Evolutionary conservation across 2,888 invertebrate genomes (phyloP).

Genomic region (Tipula lateralis): DNA sequence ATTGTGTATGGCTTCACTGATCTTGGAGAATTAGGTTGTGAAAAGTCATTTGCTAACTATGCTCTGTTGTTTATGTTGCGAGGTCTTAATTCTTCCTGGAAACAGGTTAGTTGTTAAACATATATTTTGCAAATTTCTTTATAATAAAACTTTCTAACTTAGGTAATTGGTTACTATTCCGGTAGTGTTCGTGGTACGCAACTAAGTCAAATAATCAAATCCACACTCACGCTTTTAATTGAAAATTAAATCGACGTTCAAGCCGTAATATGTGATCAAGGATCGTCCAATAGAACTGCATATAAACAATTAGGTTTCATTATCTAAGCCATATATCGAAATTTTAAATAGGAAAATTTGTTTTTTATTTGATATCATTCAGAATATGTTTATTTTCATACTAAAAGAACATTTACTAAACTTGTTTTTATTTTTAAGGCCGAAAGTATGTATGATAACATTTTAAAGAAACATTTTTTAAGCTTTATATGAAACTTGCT

Average conservation of each 20-base stretch:
- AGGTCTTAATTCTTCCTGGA: neutral
- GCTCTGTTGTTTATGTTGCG: conserved; percentile 25
- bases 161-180: conserved; percentile 25
- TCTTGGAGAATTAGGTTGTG: neutral
- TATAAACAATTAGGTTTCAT: neutral
- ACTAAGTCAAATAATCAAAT: neutral
- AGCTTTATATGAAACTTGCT: too few species aligned
- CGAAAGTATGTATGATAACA: too few species aligned
- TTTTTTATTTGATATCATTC: neutral
- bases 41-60: neutral
- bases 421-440: too few species aligned
- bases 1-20: conserved; percentile 27
- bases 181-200: neutral
- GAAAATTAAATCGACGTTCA: neutral
- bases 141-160: neutral
- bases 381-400: too few species aligned
- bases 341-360: neutral
- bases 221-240: too few species aligned
- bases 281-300: conserved; percentile 20
- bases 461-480: too few species aligned
- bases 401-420: too few species aligned
- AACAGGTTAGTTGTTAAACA: neutral
- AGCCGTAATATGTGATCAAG: neutral
- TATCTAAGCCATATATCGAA: neutral
- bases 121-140: too few species aligned